Percentiles rank a stretch among this genome's conserved stretches.
Conservation (phyloP, 2,888 invertebrate genomes). For the Phengaris arion region DNA sequence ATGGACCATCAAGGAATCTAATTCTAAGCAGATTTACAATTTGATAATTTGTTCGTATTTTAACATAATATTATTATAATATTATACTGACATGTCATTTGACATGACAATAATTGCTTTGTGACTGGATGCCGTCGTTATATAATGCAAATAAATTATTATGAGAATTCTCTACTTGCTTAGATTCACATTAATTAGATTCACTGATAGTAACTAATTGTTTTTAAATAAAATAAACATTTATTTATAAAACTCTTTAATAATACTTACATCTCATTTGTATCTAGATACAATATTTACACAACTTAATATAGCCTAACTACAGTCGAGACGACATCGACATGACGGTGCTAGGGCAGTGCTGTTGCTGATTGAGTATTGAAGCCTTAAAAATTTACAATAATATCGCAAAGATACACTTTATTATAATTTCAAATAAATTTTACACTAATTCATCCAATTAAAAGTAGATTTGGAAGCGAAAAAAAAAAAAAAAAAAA, state of each 20-base stretch:
- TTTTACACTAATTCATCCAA: constrained; percentile 19
- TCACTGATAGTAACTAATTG: too few species aligned
- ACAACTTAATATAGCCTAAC: constrained; percentile 53
- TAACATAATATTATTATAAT: too few species aligned
- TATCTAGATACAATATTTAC: constrained; percentile 78
- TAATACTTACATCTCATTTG: constrained; percentile 71
- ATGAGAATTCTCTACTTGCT: too few species aligned
- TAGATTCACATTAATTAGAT: too few species aligned
- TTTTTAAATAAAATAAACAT: constrained; percentile 29
- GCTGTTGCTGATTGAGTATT: constrained; percentile 32
- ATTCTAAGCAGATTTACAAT: neutral
- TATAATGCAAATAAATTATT: too few species aligned
- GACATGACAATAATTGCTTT: too few species aligned
- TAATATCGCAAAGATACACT: constrained; percentile 66
- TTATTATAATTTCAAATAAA: too few species aligned
- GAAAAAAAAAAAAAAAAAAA: neutral
- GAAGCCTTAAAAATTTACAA: constrained; percentile 33
- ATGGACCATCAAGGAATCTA: too few species aligned
- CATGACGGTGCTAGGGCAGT: constrained; percentile 25
- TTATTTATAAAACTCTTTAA: constrained; percentile 64
- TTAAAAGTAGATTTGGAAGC: neutral
- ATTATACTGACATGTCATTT: too few species aligned
- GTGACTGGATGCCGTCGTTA: too few species aligned
- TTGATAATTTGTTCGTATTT: too few species aligned
- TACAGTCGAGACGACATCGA: constrained; percentile 5